Evolutionary conservation across 1,140 invertebrate species (phyloP).

Genomic region (Thalassaphorura encarpata): DNA sequence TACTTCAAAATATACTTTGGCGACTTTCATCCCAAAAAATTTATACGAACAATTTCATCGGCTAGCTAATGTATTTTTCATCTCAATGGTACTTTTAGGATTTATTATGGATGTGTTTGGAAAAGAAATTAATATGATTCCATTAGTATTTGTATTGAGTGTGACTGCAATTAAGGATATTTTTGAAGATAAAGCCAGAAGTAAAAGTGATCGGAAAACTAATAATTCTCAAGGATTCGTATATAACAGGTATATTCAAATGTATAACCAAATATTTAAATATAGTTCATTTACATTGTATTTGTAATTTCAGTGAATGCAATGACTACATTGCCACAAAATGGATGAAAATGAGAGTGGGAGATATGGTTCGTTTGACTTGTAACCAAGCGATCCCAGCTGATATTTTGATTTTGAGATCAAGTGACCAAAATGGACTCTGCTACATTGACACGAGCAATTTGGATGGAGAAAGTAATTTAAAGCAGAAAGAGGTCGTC

Average conservation of each 20-base stretch:
- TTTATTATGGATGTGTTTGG: conserved; percentile 91
- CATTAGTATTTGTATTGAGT: conserved; percentile 84
- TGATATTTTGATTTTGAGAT: conserved; percentile 79
- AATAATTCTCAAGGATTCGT: conserved; percentile 87
- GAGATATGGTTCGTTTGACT: conserved; percentile 89
- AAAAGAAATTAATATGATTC: conserved; percentile 91
- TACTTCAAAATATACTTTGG: conserved; percentile 90
- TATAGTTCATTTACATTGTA: no score
- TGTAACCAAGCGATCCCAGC: conserved; percentile 95
- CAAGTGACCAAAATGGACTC: conserved; percentile 83
- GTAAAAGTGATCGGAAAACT: conserved; percentile 80
- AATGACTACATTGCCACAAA: conserved; percentile 71
- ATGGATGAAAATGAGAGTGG: conserved; percentile 85
- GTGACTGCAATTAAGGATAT: conserved; percentile 95
- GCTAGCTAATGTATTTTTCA: conserved; percentile 96
- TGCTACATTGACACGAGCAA: conserved; percentile 97
- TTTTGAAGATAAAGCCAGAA: conserved; percentile 84
- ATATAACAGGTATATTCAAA: conserved; percentile 37
- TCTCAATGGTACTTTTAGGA: conserved; percentile 90
- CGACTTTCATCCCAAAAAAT: conserved; percentile 94
- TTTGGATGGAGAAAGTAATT: conserved; percentile 97
- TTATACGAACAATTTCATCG: conserved; percentile 95
- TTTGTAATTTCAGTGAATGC: conserved; percentile 56
- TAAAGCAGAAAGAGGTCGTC: conserved; percentile 86
- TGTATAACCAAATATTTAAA: no score